These are phyloP conservation scores for Anolis carolinensis DNA, from an alignment of 2,113 vertebrate genomes.

Conservation along the genomic window DNA sequence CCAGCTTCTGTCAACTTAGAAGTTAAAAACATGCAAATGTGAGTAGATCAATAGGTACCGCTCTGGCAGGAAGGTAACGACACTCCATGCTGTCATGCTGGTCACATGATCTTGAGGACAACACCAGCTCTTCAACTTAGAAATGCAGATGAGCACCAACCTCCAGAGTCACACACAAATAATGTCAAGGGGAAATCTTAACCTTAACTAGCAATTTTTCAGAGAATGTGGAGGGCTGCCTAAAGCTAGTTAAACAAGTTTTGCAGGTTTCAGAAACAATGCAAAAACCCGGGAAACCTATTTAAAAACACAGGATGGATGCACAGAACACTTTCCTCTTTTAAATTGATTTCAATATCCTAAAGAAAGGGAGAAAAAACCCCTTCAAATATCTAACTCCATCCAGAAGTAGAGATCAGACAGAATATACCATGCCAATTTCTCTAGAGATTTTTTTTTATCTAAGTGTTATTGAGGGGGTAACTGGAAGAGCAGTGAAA, in stretches of 20 bases:
- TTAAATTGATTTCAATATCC: not conserved
- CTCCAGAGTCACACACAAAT: too few species aligned
- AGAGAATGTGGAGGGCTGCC: not conserved
- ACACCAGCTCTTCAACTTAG: too few species aligned
- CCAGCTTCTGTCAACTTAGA: too few species aligned
- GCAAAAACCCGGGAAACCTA: not conserved
- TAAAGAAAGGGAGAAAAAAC: not conserved
- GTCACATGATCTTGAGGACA: too few species aligned
- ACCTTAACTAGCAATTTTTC: too few species aligned
- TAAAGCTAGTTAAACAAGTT: not conserved
- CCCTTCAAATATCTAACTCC: not conserved
- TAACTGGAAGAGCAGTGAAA: constrained; percentile 20
- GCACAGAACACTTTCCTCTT: not conserved
- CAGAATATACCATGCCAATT: not conserved
- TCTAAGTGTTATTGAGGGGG: not conserved
- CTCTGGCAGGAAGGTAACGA: too few species aligned
- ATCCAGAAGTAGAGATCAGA: not conserved
- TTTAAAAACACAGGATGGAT: not conserved
- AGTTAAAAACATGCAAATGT: too few species aligned
- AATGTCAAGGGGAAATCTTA: too few species aligned
- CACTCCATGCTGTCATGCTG: too few species aligned
- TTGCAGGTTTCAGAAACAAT: not conserved
- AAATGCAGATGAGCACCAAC: too few species aligned
- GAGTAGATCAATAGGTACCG: too few species aligned
- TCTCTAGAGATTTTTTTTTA: constrained; percentile 32